These are phyloP conservation scores for Megastigmus dorsalis DNA, from an alignment of 2,888 invertebrate genomes.

Conservation along the genomic window DNA sequence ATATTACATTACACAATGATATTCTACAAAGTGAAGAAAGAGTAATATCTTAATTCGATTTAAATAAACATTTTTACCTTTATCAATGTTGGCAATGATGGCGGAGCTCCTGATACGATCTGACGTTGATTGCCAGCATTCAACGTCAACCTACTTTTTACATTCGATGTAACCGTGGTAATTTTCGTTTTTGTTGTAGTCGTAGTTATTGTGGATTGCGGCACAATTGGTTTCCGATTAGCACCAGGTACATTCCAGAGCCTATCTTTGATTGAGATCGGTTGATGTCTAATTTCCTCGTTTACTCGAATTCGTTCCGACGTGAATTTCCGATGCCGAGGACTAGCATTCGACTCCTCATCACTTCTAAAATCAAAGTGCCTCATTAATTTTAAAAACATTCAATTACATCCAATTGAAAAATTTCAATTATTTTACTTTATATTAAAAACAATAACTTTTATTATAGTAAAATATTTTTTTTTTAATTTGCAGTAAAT, in stretches of 20 bases:
- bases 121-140: too few relatives aligned
- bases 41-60: too few relatives aligned
- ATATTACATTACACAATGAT: too few relatives aligned
- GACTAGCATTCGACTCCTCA: conserved; percentile 33
- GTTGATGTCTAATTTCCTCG: neutral
- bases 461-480: neutral
- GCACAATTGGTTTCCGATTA: neutral
- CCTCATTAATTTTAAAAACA: neutral
- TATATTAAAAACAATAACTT: neutral
- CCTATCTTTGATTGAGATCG: conserved; percentile 10
- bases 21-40: too few relatives aligned
- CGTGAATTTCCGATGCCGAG: conserved; percentile 43
- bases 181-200: neutral
- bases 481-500: neutral
- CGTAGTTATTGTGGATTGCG: neutral
- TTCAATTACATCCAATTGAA: neutral
- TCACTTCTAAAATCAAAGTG: conserved; percentile 24
- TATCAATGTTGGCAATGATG: too few relatives aligned
- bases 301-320: conserved; percentile 17
- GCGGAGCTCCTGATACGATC: too few relatives aligned
- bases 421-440: neutral
- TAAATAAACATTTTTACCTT: too few relatives aligned
- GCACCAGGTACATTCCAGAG: neutral
- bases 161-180: too few relatives aligned
- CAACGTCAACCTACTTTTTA: too few relatives aligned